These are phyloP conservation scores for Petrophora chlorosata DNA, from an alignment of 2,888 invertebrate species.

Conservation along the genomic window DNA sequence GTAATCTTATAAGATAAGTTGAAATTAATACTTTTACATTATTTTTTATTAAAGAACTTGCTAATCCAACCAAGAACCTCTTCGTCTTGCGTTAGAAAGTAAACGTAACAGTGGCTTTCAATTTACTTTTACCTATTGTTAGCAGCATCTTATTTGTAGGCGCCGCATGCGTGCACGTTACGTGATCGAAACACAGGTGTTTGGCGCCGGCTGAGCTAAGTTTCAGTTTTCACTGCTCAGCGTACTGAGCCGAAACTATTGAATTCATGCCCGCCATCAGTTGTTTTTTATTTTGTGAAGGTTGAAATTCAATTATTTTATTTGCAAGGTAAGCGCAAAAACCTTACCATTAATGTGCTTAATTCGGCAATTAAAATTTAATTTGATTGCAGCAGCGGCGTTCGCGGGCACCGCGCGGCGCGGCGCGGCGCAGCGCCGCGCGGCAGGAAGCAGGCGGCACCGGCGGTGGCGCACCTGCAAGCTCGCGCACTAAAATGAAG, in stretches of 20 bases:
- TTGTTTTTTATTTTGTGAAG: constrained; percentile 21
- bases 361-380: constrained; percentile 62
- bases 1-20: no score
- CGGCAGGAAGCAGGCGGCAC: constrained; percentile 28
- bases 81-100: not conserved
- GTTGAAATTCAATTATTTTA: constrained; percentile 42
- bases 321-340: constrained; percentile 44
- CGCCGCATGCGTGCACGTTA: constrained; percentile 36
- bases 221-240: constrained; percentile 59
- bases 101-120: not conserved
- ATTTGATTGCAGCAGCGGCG: constrained; percentile 51
- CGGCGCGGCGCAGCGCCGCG: constrained; percentile 17
- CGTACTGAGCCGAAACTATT: constrained; percentile 52
- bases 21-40: no score
- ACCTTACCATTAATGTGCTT: constrained; percentile 48
- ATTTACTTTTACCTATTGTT: constrained; percentile 12
- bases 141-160: constrained; percentile 29
- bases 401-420: constrained; percentile 22
- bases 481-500: constrained; percentile 62
- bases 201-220: constrained; percentile 56
- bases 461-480: constrained; percentile 63
- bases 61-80: not conserved
- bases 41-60: no score
- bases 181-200: constrained; percentile 60
- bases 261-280: constrained; percentile 39